phyloP scores from a whole-genome alignment of 2,888 invertebrate genomes.

The Watsonalla cultraria region DNA sequence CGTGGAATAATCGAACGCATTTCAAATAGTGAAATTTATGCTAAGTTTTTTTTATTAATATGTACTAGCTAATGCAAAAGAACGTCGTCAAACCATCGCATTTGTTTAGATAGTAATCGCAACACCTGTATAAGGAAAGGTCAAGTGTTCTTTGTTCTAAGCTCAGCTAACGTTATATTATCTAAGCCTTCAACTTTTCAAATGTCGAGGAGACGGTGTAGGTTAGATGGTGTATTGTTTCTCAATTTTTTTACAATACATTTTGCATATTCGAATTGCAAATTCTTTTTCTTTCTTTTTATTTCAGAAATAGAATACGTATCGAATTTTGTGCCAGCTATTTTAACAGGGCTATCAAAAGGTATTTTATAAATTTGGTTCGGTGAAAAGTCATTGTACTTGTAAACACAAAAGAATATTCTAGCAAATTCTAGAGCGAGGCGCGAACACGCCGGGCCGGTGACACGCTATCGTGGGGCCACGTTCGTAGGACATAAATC shows the following conservation, averaged over 20 bases:
- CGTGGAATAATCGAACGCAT: neutral
- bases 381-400: constrained; percentile 37
- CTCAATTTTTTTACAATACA: too few relatives aligned
- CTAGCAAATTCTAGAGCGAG: constrained; percentile 66
- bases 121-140: constrained; percentile 36
- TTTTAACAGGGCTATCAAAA: neutral
- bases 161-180: constrained; percentile 11
- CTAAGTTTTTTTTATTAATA: too few relatives aligned
- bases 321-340: neutral
- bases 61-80: neutral
- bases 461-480: constrained; percentile 66
- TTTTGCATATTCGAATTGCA: too few relatives aligned
- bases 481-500: constrained; percentile 71
- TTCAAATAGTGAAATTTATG: neutral
- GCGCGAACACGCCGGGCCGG: constrained; percentile 60
- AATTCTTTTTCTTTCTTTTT: too few relatives aligned
- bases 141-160: constrained; percentile 30
- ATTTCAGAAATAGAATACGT: too few relatives aligned
- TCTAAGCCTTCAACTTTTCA: constrained; percentile 20
- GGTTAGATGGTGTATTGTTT: too few relatives aligned
- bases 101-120: constrained; percentile 48
- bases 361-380: constrained; percentile 17
- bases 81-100: constrained; percentile 10
- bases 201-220: constrained; percentile 12
- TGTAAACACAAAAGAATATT: constrained; percentile 65